Base-by-base conservation (phyloP, 2,797 vertebrate species). In the Zalophus californianus region DNA sequence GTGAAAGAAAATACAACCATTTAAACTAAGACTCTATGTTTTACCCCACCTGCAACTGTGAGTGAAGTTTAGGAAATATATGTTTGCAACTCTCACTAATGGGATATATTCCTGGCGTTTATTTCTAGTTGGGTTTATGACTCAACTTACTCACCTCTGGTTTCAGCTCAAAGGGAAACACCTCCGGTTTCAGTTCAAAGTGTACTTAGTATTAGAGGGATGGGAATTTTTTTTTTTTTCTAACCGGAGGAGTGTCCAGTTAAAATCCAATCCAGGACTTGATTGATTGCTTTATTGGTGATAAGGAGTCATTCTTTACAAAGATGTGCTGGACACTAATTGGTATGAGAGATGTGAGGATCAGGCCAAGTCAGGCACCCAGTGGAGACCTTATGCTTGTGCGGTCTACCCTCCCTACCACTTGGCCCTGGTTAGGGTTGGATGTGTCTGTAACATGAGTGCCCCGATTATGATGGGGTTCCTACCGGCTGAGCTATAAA, bases 61-160 rank as follows among this genome's bases (percentile, higher is more conserved):
- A 90, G 58, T 85, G 62, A 87, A 87, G 38, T 35, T 72, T 79
- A 84, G 54, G 94, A 77, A 95, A 91, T 95, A 52, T 41, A 86
- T 64, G 3, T 27, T 62, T 58, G 3, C 41, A 94, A 73, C 6
- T 87, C 2, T 27, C 38, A 64, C 21, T 78, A 48, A 41, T 5
- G 66, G 54, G 5, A 27, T 89, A 85, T 90, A 44, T 90, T 87
- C 54, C 60, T 92, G 70, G 23, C 32, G 60, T n/a, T 48, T 75
- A 64, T 78, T 97, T 83, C 56, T 15, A n/a, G 16, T 90, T 95
- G 92, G 10, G 6, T 75, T 93, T 92, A 83, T 75, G 44, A 68
- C 11, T 38, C 41, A 89, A 23, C 11, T 86, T 84, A 84, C 68
- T 94, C 18, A 79, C 48, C n/a, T 86, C 14, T 94, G 16, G 12